A percentile compares a stretch with the other conserved stretches of the same genome.
These are phyloP conservation scores for Lingula anatina DNA, from an alignment of 2,888 invertebrate species.

Conservation along the genomic window DNA sequence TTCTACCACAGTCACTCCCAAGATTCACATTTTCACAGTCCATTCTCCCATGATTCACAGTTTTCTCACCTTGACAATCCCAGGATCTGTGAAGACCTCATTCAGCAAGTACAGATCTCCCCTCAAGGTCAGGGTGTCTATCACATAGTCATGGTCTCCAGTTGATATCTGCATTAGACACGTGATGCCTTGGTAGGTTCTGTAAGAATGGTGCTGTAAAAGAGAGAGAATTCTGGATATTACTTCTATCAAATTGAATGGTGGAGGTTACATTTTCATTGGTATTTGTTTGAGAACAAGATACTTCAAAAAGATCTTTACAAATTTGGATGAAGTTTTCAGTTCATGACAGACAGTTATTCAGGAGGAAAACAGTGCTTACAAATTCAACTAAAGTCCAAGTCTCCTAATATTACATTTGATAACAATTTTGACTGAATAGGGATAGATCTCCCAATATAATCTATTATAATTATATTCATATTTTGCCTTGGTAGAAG, in stretches of 20 bases:
- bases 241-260: too few relatives aligned
- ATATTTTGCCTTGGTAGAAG: too few relatives aligned
- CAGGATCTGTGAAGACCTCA: conserved; percentile 82
- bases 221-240: conserved; percentile 8
- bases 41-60: conserved; percentile 81
- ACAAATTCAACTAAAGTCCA: background rate
- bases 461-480: too few relatives aligned
- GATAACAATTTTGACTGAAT: too few relatives aligned
- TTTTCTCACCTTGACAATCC: conserved; percentile 74
- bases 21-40: conserved; percentile 83
- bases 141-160: conserved; percentile 71
- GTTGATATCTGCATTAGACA: conserved; percentile 94
- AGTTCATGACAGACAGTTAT: too few relatives aligned
- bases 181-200: conserved; percentile 88
- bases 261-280: too few relatives aligned
- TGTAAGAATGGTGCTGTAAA: conserved; percentile 77
- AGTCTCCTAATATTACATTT: too few relatives aligned
- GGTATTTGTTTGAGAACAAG: too few relatives aligned
- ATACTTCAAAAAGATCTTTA: too few relatives aligned
- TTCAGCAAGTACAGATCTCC: conserved; percentile 78
- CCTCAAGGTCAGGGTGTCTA: conserved; percentile 82
- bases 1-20: too few relatives aligned
- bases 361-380: background rate
- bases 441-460: background rate
- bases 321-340: too few relatives aligned